phyloP scores from a whole-genome alignment of 2,888 invertebrate species.

The Metopia argyrocephala region DNA sequence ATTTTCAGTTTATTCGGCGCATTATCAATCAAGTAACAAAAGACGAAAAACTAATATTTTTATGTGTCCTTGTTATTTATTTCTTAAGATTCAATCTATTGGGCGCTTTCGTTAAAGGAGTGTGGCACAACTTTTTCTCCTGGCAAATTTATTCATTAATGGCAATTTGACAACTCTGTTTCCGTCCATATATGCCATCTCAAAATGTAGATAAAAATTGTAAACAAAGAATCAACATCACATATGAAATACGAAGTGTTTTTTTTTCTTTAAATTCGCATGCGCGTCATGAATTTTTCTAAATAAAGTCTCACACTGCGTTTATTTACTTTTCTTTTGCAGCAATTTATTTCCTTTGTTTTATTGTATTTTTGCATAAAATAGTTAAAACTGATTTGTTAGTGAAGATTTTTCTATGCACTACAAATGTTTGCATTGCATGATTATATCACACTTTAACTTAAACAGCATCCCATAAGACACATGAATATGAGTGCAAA shows the following conservation, averaged over 20 bases:
- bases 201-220: not conserved
- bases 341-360: not conserved
- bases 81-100: too few relatives aligned
- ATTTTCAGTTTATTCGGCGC: too few relatives aligned
- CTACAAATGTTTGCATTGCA: too few relatives aligned
- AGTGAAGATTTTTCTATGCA: too few relatives aligned
- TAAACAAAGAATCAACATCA: not conserved
- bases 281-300: conserved; percentile 34
- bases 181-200: not conserved
- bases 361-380: too few relatives aligned
- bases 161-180: not conserved
- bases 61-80: too few relatives aligned
- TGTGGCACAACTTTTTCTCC: too few relatives aligned
- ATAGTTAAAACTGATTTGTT: too few relatives aligned
- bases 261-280: conserved; percentile 42
- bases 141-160: too few relatives aligned
- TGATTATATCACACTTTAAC: conserved; percentile 57
- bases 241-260: not conserved
- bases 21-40: too few relatives aligned
- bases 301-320: conserved; percentile 25
- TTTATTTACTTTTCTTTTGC: not conserved
- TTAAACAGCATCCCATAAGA: not conserved
- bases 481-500: not conserved
- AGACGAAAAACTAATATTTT: too few relatives aligned
- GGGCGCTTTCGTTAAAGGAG: too few relatives aligned